phyloP scores from a whole-genome alignment of 2,113 vertebrate species.

The Grammomys surdaster region DNA sequence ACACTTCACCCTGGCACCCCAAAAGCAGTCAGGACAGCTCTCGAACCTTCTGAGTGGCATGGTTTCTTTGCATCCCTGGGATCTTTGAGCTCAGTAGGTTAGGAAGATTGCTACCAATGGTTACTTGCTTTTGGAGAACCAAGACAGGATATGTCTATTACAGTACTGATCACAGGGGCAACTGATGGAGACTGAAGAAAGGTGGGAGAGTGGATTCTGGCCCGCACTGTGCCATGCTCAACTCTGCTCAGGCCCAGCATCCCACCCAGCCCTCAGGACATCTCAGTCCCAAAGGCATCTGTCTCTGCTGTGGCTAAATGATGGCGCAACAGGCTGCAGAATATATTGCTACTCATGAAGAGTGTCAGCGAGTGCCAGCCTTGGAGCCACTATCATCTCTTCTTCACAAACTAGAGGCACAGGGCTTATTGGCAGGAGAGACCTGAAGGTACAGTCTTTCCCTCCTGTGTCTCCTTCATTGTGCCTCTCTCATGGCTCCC shows the following conservation, averaged over 20 bases:
- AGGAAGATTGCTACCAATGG: background rate
- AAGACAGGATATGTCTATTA: too few species aligned
- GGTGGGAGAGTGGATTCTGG: background rate
- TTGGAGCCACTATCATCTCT: background rate
- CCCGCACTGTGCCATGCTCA: background rate
- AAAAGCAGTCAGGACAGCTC: background rate
- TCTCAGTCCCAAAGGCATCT: background rate
- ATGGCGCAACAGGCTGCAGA: background rate
- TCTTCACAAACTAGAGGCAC: background rate
- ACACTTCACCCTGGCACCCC: background rate
- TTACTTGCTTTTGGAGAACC: background rate
- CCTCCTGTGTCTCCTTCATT: too few species aligned
- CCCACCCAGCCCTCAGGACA: background rate
- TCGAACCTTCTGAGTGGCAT: background rate
- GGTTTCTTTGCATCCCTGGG: background rate
- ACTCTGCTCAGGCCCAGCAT: too few species aligned
- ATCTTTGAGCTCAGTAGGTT: background rate
- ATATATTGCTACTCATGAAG: background rate
- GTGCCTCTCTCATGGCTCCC: background rate
- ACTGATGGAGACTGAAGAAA: background rate
- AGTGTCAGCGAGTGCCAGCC: background rate
- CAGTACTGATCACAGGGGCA: background rate
- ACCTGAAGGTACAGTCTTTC: background rate
- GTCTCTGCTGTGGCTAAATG: background rate
- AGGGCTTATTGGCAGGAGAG: background rate